Evolutionary conservation across 2,113 vertebrate species (phyloP), one percentile per base, ranked within the genome.

Genomic region (Anarhynchus alexandrinus): DNA sequence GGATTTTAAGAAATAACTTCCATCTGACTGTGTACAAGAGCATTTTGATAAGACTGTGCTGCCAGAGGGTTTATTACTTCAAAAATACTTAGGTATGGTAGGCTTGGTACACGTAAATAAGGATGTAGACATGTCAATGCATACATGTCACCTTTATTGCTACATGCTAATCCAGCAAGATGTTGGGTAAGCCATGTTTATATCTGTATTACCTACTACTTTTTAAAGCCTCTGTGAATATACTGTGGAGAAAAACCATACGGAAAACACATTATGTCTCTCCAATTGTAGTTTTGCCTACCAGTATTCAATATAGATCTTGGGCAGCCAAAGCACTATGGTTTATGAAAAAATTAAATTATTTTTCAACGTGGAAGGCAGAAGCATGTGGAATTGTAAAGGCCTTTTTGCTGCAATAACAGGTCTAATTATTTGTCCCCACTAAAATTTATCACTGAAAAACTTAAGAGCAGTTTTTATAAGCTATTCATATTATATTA

Each of bases 381-480:
- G 69, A 79, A 79, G 40, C 3, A 86, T 88, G 74, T 26, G 6
- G 21, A 92, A 96, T 45, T 69, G 17, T 71, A 71, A 84, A 86
- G 52, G 34, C 9, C 1, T 87, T 94, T 85, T 79, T 91, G 14
- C 57, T 83, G 51, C 26, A 86, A 34, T 64, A 91, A 78, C 36
- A 54, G 12, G 34, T 81, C 23, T 71, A 88, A 91, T 95, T 90
- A 83, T 86, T 86, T 89, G 10, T 67, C 20, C 26, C 54, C 62
- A n/a, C 92, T 93, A 71, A 94, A 87, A 70, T 91, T 90, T 90
- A 57, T 61, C 58, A 61, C 61, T 94, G 72, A 65, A 32, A 82
- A 92, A 82, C 32, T 93, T 79, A 85, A 92, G 30, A 77, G 10
- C 26, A 80, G 38, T 38, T 83, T 94, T 80, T 65, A 47, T 73